Evolutionary conservation across 1,140 invertebrate species (phyloP).

Genomic region (Hypothenemus hampei): DNA sequence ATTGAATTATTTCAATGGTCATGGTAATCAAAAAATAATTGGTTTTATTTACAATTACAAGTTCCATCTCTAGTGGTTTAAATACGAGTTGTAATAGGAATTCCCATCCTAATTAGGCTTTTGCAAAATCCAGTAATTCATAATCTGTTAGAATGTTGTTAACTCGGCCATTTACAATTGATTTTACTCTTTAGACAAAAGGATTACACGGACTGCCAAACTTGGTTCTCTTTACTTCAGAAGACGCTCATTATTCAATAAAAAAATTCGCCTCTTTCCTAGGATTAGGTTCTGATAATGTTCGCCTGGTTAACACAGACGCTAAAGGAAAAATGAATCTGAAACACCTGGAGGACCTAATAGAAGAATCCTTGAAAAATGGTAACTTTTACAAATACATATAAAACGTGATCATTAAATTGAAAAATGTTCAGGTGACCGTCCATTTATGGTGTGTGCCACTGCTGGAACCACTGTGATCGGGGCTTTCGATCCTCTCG

Average conservation of each 20-base stretch:
- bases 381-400: constrained; percentile 34
- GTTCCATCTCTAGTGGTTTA: not conserved
- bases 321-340: constrained; percentile 72
- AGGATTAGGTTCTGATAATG: constrained; percentile 75
- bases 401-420: too few species aligned
- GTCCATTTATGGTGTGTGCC: constrained; percentile 83
- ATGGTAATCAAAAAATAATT: not conserved
- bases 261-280: constrained; percentile 76
- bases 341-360: constrained; percentile 64
- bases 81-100: not conserved
- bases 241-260: constrained; percentile 93
- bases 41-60: not conserved
- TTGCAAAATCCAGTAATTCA: too few species aligned
- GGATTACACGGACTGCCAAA: constrained; percentile 63
- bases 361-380: constrained; percentile 60
- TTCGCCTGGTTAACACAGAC: constrained; percentile 68
- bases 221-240: constrained; percentile 76
- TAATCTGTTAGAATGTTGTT: too few species aligned
- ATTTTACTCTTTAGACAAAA: constrained; percentile 52
- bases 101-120: not conserved
- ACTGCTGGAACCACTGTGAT: constrained; percentile 81
- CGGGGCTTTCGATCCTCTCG: constrained; percentile 87
- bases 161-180: too few species aligned
- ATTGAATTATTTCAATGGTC: not conserved
- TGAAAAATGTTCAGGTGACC: too few species aligned